phyloP scores from a whole-genome alignment of 1,140 invertebrate species.

The Phthorimaea operculella region DNA sequence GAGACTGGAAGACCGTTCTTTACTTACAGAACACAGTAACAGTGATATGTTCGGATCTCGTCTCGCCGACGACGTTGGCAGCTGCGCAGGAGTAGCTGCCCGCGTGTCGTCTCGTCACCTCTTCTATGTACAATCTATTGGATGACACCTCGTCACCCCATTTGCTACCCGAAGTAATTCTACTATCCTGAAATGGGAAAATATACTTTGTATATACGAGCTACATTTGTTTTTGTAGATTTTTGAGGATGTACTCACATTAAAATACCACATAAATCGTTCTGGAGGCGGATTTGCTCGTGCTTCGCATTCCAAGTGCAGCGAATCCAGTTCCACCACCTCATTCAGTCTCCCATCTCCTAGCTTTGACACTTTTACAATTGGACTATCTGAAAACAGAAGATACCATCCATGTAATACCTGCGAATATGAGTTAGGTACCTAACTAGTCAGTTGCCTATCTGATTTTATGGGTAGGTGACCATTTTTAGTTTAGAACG shows the following conservation, averaged over 20 bases:
- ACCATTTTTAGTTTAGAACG: no score
- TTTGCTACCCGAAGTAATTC: constrained; percentile 36
- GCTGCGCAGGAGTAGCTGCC: constrained; percentile 68
- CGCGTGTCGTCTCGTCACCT: constrained; percentile 57
- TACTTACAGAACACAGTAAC: constrained; percentile 52
- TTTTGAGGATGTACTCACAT: constrained; percentile 71
- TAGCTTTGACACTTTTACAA: constrained; percentile 43
- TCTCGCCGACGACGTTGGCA: constrained; percentile 62
- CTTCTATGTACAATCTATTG: constrained; percentile 37
- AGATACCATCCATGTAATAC: no score
- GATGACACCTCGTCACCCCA: constrained; percentile 37
- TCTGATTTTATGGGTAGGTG: no score
- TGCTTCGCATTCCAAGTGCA: constrained; percentile 84
- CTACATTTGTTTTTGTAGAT: not conserved
- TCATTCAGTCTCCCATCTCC: constrained; percentile 43
- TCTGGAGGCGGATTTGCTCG: constrained; percentile 78
- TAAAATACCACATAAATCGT: constrained; percentile 81
- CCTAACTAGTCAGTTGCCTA: no score
- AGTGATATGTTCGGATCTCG: constrained; percentile 36
- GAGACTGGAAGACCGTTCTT: no score
- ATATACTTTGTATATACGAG: not conserved
- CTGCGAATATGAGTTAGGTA: no score
- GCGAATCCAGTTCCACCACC: constrained; percentile 42
- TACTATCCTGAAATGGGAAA: constrained; percentile 30
- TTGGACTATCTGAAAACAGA: constrained; percentile 48